Conservation (phyloP, 2,113 vertebrate species). For the Colinus virginianus region DNA sequence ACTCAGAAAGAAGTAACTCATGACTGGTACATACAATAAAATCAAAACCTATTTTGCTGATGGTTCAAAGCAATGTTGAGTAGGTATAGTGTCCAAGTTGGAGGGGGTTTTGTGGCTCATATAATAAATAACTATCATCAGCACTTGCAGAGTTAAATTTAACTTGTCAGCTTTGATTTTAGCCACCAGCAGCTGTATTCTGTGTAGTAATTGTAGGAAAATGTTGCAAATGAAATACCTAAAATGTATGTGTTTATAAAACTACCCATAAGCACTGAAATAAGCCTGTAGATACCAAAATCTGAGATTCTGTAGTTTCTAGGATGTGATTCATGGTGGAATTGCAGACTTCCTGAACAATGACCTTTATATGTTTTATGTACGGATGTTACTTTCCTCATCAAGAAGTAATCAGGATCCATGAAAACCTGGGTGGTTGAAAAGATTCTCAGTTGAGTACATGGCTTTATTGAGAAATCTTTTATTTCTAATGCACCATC, state of each 20-base stretch:
- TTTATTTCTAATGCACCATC: not conserved
- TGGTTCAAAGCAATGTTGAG: not conserved
- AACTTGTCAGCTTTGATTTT: constrained; percentile 32
- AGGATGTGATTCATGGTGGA: not conserved
- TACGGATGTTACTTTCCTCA: not conserved
- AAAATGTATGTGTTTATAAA: not conserved
- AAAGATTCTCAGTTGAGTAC: not conserved
- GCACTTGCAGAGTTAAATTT: constrained; percentile 10
- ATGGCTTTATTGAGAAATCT: not conserved
- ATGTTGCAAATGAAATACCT: not conserved
- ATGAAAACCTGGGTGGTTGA: not conserved
- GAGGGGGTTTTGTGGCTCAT: not conserved
- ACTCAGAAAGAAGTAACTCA: not conserved
- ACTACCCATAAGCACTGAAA: not conserved
- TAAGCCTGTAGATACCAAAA: not conserved
- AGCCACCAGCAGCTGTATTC: not conserved
- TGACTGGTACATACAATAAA: not conserved
- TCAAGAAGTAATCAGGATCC: not conserved
- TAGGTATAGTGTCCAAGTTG: not conserved
- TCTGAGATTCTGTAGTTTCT: not conserved
- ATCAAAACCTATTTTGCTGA: not conserved
- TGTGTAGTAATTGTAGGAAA: constrained; percentile 8
- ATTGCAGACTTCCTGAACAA: not conserved
- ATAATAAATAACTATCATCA: not conserved
- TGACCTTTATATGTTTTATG: not conserved